Evolutionary conservation across 2,797 vertebrate genomes (phyloP).

Genomic region (Microctenopoma stevenorrisi): DNA sequence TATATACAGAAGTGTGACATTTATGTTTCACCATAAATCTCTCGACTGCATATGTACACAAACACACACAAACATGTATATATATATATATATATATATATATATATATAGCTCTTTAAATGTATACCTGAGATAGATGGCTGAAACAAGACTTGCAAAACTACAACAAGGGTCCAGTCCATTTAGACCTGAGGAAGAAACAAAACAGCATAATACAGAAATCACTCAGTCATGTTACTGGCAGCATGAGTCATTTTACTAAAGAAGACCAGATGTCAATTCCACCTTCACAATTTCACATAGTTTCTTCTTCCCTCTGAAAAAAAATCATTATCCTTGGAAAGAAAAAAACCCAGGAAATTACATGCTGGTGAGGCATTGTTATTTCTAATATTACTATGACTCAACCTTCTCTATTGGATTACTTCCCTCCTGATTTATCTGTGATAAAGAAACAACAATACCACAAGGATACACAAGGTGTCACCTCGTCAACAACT

Average conservation of each 20-base stretch:
- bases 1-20: no score
- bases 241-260: conserved; percentile 29
- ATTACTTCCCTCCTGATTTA: background rate
- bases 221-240: fast-evolving
- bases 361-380: background rate
- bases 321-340: background rate
- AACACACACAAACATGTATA: no score
- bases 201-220: background rate
- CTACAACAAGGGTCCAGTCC: conserved; percentile 59
- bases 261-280: conserved; percentile 10
- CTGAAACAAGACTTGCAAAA: conserved; percentile 45
- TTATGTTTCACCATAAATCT: no score
- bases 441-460: background rate
- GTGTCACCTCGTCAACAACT: no score
- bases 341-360: background rate
- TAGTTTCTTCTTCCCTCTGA: background rate
- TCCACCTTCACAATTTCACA: background rate
- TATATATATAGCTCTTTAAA: no score
- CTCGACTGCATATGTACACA: no score
- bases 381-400: background rate
- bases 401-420: background rate
- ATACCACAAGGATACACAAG: background rate
- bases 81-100: no score
- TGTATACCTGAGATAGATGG: no score
- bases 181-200: conserved; percentile 64